These are phyloP conservation scores for Cotesia chilonis DNA, from an alignment of 1,140 invertebrate species.

Conservation along the genomic window DNA sequence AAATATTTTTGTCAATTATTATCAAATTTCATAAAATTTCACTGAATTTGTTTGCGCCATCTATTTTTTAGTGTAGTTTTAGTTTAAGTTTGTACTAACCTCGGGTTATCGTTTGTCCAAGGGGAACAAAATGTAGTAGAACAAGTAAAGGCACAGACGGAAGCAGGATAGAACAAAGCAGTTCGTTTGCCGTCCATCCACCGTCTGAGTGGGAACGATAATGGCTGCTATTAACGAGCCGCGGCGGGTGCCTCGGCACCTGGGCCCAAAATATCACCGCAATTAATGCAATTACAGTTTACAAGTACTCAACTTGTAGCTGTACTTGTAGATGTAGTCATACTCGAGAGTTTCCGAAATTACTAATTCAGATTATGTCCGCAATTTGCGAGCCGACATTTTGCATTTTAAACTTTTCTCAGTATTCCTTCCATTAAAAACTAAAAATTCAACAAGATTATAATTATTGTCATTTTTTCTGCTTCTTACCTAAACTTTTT, in stretches of 20 bases:
- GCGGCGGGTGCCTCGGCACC: constrained; percentile 56
- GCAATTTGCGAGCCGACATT: background rate
- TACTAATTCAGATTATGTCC: constrained; percentile 50
- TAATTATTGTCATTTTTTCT: no score
- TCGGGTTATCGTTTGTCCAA: no score
- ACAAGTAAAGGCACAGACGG: background rate
- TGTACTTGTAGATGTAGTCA: constrained; percentile 43
- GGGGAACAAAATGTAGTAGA: no score
- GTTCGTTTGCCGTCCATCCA: constrained; percentile 22
- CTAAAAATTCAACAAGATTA: no score
- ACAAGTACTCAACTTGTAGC: constrained; percentile 57
- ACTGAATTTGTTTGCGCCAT: no score
- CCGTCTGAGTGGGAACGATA: constrained; percentile 50
- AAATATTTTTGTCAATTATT: no score
- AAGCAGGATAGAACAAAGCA: background rate
- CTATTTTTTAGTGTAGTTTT: no score
- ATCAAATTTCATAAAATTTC: no score
- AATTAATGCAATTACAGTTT: constrained; percentile 67
- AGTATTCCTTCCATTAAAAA: no score
- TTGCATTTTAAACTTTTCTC: no score
- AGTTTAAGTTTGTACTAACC: no score
- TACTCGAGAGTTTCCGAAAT: constrained; percentile 30
- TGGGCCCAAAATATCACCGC: constrained; percentile 65
- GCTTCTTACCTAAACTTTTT: no score
- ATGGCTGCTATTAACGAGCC: constrained; percentile 64